Base-by-base conservation (phyloP, 2,113 vertebrate genomes). In the Onychostoma macrolepis region DNA sequence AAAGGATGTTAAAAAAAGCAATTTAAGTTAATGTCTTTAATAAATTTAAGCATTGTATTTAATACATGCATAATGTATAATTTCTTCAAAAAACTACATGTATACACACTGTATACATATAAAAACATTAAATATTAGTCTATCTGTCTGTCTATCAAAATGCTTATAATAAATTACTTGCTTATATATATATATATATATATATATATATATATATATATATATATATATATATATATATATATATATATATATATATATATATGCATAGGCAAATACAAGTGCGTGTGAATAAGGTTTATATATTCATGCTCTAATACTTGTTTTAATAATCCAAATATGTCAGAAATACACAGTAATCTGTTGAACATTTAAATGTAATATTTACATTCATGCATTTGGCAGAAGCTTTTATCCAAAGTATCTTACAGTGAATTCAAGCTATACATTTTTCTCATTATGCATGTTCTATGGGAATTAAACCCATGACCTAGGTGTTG, bases 341-440 rank as follows among this genome's bases (percentile, higher is more conserved):
- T 38, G 4, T 24, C 6, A 38, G 17, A 38, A 72, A 38, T 11
- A 72, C 10, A 0, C 33, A 12, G 21, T n/a, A 41, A 41, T 74
- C 2, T 43, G 71, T n/a, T 74, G 38, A 24, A 43, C 7, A 41
- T 41, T 74, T 41, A 41, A 38, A 19, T 41, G 21, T 41, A n/a
- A 74, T 21, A 74, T 74, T 74, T 74, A n/a, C n/a, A 74, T 74
- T n/a, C 38, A n/a, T 13, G 10, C 19, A 74, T 74, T 74, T n/a
- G 19, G 10, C 4, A 41, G 13, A 41, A 74, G 21, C 24, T 43
- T 26, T 41, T 13, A 43, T 75, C 6, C 24, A 13, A 43, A n/a
- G 10, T 74, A 21, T 38, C 30, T 72, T 5, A 21, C 7, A 67
- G 13, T 69, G 28, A 19, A 69, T 30, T 69, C 15, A 36, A 33